A percentile compares a stretch with the other conserved stretches of the same genome.
Conservation (phyloP, 2,797 vertebrate species). For the Sebastes baramenuke region DNA sequence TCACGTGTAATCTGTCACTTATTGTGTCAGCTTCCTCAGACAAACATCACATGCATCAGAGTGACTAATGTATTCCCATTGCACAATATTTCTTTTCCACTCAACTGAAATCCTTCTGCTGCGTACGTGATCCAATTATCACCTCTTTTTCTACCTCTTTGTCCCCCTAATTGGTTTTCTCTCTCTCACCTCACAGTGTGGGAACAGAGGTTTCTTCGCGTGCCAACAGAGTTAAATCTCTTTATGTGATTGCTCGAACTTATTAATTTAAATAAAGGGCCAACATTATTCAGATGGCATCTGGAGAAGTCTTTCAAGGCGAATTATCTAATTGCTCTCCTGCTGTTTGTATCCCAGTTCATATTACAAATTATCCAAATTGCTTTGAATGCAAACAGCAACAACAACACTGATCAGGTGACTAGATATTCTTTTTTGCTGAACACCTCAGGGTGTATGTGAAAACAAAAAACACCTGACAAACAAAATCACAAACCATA, state of each 20-base stretch:
- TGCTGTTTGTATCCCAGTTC: background rate
- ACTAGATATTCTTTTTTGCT: background rate
- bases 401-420: background rate
- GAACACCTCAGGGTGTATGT: background rate
- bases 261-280: background rate
- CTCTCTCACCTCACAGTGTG: background rate
- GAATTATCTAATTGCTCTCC: background rate
- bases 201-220: background rate
- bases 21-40: conserved; percentile 30
- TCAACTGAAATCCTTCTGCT: background rate
- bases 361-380: background rate
- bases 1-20: conserved; percentile 58
- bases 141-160: background rate
- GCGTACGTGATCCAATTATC: background rate
- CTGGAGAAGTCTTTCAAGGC: background rate
- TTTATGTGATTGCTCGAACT: background rate
- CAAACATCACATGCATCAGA: background rate
- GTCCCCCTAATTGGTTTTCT: background rate
- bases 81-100: background rate
- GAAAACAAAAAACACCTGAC: background rate
- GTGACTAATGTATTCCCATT: background rate
- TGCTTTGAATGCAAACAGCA: background rate
- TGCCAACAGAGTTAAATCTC: background rate
- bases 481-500: background rate
- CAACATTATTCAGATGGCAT: background rate